These are phyloP conservation scores for Eremophila alpestris DNA, from an alignment of 2,797 vertebrate genomes.

Conservation along the genomic window DNA sequence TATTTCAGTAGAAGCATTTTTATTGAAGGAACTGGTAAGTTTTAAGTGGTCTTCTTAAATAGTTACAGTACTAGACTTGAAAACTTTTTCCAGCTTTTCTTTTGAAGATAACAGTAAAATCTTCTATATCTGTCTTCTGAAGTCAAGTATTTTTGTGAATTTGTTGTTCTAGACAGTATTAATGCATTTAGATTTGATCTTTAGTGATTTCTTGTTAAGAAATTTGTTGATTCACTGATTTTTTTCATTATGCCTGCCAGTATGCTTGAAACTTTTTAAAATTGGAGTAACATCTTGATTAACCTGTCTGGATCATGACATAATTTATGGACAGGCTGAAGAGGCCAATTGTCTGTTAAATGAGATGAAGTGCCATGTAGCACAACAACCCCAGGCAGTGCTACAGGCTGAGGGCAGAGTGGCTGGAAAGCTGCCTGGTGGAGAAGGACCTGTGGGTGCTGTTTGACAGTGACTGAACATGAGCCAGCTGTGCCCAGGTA, in stretches of 20 bases:
- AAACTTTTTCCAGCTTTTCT: neutral
- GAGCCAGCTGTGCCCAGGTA: neutral
- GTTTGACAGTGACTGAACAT: accelerated
- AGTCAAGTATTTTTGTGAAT: neutral
- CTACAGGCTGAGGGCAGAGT: neutral
- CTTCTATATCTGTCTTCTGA: neutral
- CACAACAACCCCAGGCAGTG: accelerated
- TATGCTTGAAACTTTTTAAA: neutral
- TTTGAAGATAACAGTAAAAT: neutral
- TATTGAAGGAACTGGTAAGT: neutral
- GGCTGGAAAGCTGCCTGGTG: accelerated
- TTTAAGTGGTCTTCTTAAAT: neutral
- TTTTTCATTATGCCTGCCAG: neutral
- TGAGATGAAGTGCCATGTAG: neutral
- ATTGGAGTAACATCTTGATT: neutral
- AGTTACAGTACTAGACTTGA: neutral
- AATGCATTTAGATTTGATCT: neutral
- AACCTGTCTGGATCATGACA: neutral
- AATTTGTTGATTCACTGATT: neutral
- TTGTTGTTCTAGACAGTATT: neutral
- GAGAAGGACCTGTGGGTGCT: neutral
- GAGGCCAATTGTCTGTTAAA: accelerated
- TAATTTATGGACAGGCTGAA: neutral
- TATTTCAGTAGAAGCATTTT: neutral
- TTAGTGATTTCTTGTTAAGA: neutral